Base-by-base conservation (phyloP, 1,140 invertebrate species). In the Heliconius melpomene region DNA sequence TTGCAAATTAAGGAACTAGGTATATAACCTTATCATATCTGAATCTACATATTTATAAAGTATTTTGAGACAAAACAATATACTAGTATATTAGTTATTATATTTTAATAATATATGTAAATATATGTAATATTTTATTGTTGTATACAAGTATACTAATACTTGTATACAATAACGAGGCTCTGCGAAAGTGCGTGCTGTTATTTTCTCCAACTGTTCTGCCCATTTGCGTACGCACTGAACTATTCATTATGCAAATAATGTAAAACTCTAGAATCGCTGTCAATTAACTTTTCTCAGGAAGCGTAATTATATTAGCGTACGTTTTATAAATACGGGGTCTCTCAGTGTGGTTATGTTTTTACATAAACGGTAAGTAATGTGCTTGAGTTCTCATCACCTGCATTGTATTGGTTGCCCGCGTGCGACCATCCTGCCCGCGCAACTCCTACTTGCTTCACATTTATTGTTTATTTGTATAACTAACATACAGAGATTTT, bases 141-240 rank as follows among this genome's bases (percentile, higher is more conserved):
- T n/a, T n/a, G n/a, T n/a, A n/a, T n/a, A n/a, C n/a, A n/a, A n/a
- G n/a, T n/a, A n/a, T n/a, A n/a, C n/a, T n/a, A n/a, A 50, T 57
- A 57, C 20, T 46, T 13, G 40, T 46, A 46, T 16, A 57, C n/a
- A n/a, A 57, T 3, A 9, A 57, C n/a, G 54, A 23, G n/a, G 74
- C 74, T 16, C 18, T 13, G 23, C 74, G 29, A 38, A 75, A 75
- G 54, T n/a, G 57, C 74, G 74, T 75, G 74, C 71, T 40, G 32
- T 72, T 40, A 40, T 36, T 54, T 75, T 75, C 74, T 60, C 54
- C 26, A 26, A 50, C 29, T 71, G 75, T 77, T 77, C 75, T 46
- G 32, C 75, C 46, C 75, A 77, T 77, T 77, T 77, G 75, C 38
- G 57, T 77, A 77, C 75, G 75, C 75, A 71, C 60, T 54, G 60